phyloP scores from a whole-genome alignment of 2,888 invertebrate species.

The Lathronympha strigana region DNA sequence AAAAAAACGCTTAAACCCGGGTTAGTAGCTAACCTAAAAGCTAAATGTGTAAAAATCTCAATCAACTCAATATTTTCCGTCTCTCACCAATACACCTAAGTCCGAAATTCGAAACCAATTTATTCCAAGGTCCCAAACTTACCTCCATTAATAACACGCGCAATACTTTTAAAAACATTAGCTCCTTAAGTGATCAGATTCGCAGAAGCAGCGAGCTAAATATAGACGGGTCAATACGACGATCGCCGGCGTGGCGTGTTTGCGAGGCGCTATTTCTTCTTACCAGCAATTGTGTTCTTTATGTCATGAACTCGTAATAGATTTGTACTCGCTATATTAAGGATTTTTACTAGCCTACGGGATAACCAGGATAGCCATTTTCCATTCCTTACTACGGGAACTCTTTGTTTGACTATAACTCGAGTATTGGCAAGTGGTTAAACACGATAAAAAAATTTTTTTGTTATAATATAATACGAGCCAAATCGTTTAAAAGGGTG shows the following conservation, averaged over 20 bases:
- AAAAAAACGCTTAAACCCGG: too few species aligned
- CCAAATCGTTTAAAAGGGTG: too few species aligned
- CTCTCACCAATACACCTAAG: background rate
- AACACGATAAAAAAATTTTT: too few species aligned
- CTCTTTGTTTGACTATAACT: too few species aligned
- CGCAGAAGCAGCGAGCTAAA: slow-evolving; percentile 57
- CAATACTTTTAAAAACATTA: slow-evolving; percentile 13
- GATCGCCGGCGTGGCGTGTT: slow-evolving; percentile 58
- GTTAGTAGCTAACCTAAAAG: too few species aligned
- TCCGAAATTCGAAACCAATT: background rate
- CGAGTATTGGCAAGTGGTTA: too few species aligned
- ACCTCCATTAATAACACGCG: slow-evolving; percentile 1
- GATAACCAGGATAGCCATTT: background rate
- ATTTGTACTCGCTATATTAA: background rate
- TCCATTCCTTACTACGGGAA: too few species aligned
- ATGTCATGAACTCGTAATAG: background rate
- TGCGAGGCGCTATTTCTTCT: slow-evolving; percentile 5
- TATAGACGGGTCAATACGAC: slow-evolving; percentile 77
- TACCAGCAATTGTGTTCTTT: background rate
- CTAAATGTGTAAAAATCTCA: background rate
- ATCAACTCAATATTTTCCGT: background rate
- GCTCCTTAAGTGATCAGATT: slow-evolving; percentile 45
- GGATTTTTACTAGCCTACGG: background rate
- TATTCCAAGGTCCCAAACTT: slow-evolving; percentile 3
- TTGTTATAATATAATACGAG: too few species aligned